These are phyloP conservation scores for Eurytoma adleriae DNA, from an alignment of 2,888 invertebrate species.

Conservation along the genomic window DNA sequence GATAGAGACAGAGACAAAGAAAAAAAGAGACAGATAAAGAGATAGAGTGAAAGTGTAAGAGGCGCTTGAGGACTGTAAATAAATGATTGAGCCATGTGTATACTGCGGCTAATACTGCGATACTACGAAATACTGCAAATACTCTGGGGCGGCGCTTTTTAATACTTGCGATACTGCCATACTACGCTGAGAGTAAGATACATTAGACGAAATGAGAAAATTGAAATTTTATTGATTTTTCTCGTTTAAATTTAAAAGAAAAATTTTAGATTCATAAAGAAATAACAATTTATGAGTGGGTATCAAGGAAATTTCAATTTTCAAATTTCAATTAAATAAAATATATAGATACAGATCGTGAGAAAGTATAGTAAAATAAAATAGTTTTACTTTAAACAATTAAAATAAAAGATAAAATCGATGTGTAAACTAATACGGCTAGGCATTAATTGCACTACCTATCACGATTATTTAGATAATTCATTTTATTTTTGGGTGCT, in stretches of 20 bases:
- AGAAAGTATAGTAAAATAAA: slow-evolving; percentile 23
- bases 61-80: slow-evolving; percentile 33
- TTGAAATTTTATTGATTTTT: slow-evolving; percentile 9
- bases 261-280: no score
- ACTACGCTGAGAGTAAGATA: slow-evolving; percentile 43
- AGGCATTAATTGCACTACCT: slow-evolving; percentile 61
- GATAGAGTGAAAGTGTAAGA: slow-evolving; percentile 30
- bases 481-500: slow-evolving; percentile 5
- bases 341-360: not conserved
- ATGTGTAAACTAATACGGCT: slow-evolving; percentile 32
- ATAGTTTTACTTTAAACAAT: slow-evolving; percentile 20
- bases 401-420: slow-evolving; percentile 7
- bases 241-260: no score
- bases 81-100: slow-evolving; percentile 42
- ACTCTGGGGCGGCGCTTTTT: slow-evolving; percentile 41
- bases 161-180: slow-evolving; percentile 39
- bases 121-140: slow-evolving; percentile 52
- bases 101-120: slow-evolving; percentile 52
- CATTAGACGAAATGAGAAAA: slow-evolving; percentile 44
- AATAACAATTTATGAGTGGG: not conserved
- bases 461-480: slow-evolving; percentile 38
- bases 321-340: slow-evolving; percentile 8
- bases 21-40: slow-evolving; percentile 18
- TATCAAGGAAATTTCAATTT: not conserved
- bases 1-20: slow-evolving; percentile 15